Conservation (phyloP, 2,888 invertebrate genomes). For the Troglohyphantes excavatus region DNA sequence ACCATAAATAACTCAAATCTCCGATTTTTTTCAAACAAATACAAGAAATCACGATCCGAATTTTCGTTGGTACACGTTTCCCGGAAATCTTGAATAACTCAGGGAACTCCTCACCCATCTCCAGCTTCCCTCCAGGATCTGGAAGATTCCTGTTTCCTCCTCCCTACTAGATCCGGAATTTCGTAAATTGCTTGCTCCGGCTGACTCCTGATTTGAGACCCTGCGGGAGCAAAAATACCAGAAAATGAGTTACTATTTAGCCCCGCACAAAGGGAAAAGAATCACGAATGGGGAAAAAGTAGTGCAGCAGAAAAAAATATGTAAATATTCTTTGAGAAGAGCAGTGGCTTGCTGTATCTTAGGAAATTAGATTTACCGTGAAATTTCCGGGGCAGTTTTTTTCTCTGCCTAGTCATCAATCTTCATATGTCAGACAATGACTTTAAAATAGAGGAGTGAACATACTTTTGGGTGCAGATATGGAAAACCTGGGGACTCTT, state of each 20-base stretch:
- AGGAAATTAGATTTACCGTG: conserved; percentile 41
- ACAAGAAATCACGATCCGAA: neutral
- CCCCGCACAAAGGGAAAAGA: conserved; percentile 14
- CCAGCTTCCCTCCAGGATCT: conserved; percentile 73
- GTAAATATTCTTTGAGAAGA: conserved; percentile 29
- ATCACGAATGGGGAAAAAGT: neutral
- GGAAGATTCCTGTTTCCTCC: conserved; percentile 60
- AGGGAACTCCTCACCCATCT: conserved; percentile 51
- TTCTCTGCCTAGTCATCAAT: conserved; percentile 38
- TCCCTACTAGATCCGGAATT: conserved; percentile 65
- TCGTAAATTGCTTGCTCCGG: conserved; percentile 76
- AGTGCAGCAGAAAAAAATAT: neutral
- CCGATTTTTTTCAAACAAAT: neutral
- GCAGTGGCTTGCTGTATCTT: neutral
- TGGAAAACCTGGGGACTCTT: neutral
- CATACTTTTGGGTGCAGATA: conserved; percentile 1
- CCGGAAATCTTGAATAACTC: conserved; percentile 6
- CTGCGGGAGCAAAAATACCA: conserved; percentile 28
- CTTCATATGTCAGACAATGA: conserved; percentile 54
- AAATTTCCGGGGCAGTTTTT: conserved; percentile 30
- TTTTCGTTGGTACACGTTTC: neutral
- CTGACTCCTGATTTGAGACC: conserved; percentile 53
- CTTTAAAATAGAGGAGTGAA: conserved; percentile 39
- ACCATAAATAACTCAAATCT: too few species aligned
- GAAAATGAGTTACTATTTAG: conserved; percentile 26